Conservation (phyloP, 53 echinoderm and acorn worm genomes). For the Henricia sp. region DNA sequence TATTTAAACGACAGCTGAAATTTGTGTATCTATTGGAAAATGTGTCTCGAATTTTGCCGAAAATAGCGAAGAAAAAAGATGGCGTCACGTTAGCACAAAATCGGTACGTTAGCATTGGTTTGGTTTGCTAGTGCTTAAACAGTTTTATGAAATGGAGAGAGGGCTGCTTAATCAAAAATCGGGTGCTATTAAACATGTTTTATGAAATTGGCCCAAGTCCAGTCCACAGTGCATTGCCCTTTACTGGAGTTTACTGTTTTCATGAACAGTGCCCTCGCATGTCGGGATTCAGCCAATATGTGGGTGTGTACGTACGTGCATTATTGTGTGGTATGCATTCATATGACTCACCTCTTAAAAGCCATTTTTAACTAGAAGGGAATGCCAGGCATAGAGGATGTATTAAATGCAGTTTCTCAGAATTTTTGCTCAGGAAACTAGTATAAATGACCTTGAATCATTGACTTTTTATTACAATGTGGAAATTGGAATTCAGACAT, state of each 20-base stretch:
- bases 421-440: neutral
- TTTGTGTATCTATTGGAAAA: too few species aligned
- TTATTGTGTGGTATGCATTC: neutral
- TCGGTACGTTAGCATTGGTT: too few species aligned
- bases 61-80: too few species aligned
- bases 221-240: neutral
- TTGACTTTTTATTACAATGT: neutral
- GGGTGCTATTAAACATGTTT: too few species aligned
- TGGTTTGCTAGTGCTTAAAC: too few species aligned
- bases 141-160: too few species aligned
- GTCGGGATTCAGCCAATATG: conserved; percentile 12
- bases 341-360: conserved; percentile 32
- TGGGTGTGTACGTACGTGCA: neutral
- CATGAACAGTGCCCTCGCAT: conserved; percentile 44
- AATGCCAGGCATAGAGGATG: neutral
- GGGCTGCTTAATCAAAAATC: too few species aligned
- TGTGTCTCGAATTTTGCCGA: too few species aligned
- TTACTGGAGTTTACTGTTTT: conserved; percentile 1
- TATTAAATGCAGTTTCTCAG: neutral
- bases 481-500: neutral
- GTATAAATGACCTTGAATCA: neutral
- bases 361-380: conserved; percentile 2
- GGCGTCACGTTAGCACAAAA: too few species aligned
- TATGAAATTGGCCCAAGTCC: too few species aligned
- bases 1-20: too few species aligned